phyloP scores from a whole-genome alignment of 2,888 invertebrate genomes.

The Ptychoptera contaminata region DNA sequence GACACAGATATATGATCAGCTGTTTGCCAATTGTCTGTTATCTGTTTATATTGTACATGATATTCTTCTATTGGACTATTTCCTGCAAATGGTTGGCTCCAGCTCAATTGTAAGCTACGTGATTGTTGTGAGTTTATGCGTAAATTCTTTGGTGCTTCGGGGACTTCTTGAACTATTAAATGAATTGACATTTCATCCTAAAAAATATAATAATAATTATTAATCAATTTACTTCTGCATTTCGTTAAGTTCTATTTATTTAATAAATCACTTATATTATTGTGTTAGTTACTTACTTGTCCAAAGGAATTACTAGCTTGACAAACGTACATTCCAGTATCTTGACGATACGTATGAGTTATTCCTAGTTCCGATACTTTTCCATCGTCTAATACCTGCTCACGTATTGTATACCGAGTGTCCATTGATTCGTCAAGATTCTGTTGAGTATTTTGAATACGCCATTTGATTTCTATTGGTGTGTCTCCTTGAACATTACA shows the following conservation, averaged over 20 bases:
- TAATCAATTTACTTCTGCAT: not conserved
- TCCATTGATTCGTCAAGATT: slow-evolving; percentile 55
- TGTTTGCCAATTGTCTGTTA: slow-evolving; percentile 68
- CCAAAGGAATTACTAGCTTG: slow-evolving; percentile 81
- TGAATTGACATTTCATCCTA: slow-evolving; percentile 77
- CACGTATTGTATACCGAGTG: slow-evolving; percentile 59
- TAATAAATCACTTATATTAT: too few species aligned
- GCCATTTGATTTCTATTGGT: slow-evolving; percentile 74
- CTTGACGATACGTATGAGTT: slow-evolving; percentile 68
- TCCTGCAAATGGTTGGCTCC: slow-evolving; percentile 80
- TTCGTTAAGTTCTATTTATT: not conserved
- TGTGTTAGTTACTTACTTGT: slow-evolving; percentile 39
- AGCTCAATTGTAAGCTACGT: slow-evolving; percentile 67
- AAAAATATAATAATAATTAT: slow-evolving; percentile 3
- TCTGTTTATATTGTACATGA: slow-evolving; percentile 77
- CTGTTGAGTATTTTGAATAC: slow-evolving; percentile 49
- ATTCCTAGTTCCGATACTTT: slow-evolving; percentile 75
- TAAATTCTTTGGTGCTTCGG: slow-evolving; percentile 77
- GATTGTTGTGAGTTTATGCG: slow-evolving; percentile 73
- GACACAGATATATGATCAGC: slow-evolving; percentile 69
- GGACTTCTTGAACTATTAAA: slow-evolving; percentile 79
- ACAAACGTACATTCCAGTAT: slow-evolving; percentile 79
- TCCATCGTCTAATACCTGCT: slow-evolving; percentile 62
- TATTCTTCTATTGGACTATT: slow-evolving; percentile 80
- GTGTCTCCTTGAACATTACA: slow-evolving; percentile 80